Evolutionary conservation across 1,140 invertebrate genomes (phyloP), one percentile per base, ranked within the genome.

Genomic region (Dolichoris vasculosae): DNA sequence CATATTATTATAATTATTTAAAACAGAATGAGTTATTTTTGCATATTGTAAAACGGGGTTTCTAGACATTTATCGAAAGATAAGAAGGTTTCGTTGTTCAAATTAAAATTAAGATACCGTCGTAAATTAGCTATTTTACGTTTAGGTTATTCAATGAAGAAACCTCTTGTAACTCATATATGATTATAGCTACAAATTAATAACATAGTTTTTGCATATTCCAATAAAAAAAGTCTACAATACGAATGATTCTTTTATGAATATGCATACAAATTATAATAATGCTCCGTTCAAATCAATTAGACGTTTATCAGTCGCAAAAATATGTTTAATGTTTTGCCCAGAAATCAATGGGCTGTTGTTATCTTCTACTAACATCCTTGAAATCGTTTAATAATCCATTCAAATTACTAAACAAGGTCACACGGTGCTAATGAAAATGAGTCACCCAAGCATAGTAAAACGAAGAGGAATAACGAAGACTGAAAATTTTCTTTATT

Each of bases 311-410:
- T 23, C 35, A 71, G 23, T 71, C 67, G 35, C 40, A 40, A 40
- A 71, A 71, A 40, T 40, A 40, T 40, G 40, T 40, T 71, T 71
- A 40, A 71, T 71, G 2, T 71, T 71, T 71, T 64, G n/a, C 30
- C 15, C 35, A 40, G 35, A 71, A 40, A 71, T 15, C 35, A 71
- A 1, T 23, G 13, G 26, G 23, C 17, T 26, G 2, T 17, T 40
- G 2, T 11, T 7, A 38, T 69, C 32, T 32, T 35, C 30, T 69
- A 9, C 1, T 4, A 38, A 20, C 15, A 35, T 71, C 67, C 67
- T 71, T 71, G 67, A 20, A 38, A 35, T 20, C 35, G 23, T 40
- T 71, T 71, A 71, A 71, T 9, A 35, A 71, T 71, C 17, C 32
- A 17, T 20, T 71, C 35, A 20, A 71, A 71, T 15, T 26, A 26